Evolutionary conservation across 2,888 invertebrate species (phyloP).

Genomic region (Idaea biselata): DNA sequence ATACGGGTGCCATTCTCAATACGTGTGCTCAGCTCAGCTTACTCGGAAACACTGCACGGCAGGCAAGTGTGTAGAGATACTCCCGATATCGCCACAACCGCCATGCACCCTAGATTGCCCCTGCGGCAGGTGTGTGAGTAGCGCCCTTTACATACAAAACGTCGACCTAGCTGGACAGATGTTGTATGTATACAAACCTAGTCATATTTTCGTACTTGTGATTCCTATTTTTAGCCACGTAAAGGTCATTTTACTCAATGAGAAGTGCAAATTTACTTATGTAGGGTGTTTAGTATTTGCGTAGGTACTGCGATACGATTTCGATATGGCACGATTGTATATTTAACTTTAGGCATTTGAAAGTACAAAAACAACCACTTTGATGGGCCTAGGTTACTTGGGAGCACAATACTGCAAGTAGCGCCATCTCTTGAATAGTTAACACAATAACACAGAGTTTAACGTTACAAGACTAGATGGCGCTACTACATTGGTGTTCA

Average conservation of each 20-base stretch:
- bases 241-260: slow-evolving; percentile 18
- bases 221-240: slow-evolving; percentile 16
- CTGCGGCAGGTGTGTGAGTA: no score
- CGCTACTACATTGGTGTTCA: neutral
- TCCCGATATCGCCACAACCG: no score
- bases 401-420: neutral
- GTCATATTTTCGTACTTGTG: slow-evolving; percentile 13
- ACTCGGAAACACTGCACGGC: no score
- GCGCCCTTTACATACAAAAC: slow-evolving; percentile 54
- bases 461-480: neutral
- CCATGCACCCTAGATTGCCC: no score
- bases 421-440: neutral
- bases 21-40: no score
- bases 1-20: no score
- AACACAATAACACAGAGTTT: neutral
- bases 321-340: neutral
- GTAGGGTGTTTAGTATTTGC: slow-evolving; percentile 9
- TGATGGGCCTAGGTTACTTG: neutral
- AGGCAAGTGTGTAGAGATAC: no score
- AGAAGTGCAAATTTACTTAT: slow-evolving; percentile 15
- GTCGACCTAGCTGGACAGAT: slow-evolving; percentile 48
- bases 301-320: neutral
- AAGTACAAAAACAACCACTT: no score
- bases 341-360: neutral
- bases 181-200: slow-evolving; percentile 33